Percentiles rank a stretch among this genome's conserved stretches.
phyloP scores from a whole-genome alignment of 1,140 invertebrate species.

The Nomia melanderi region DNA sequence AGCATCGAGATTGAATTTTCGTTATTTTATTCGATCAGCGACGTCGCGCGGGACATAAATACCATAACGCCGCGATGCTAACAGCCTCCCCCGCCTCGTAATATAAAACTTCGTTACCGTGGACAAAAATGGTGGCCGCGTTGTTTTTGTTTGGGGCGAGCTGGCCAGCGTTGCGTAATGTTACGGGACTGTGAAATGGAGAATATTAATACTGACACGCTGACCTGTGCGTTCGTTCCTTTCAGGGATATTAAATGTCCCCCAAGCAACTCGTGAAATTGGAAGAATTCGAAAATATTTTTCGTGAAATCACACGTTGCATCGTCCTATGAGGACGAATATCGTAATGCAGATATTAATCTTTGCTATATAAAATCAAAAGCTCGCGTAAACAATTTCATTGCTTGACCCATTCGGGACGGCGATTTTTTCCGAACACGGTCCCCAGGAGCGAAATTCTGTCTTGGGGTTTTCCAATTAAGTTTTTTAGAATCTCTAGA shows the following conservation, averaged over 20 bases:
- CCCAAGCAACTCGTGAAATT: not conserved
- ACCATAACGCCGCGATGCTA: not conserved
- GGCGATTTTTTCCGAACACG: no score
- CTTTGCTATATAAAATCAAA: no score
- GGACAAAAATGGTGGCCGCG: constrained; percentile 3
- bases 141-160: constrained; percentile 12
- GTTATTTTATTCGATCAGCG: constrained; percentile 15
- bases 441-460: no score
- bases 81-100: constrained; percentile 9
- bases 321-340: no score
- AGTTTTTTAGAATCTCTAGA: no score
- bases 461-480: no score
- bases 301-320: no score
- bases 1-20: not conserved
- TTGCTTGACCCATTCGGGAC: no score
- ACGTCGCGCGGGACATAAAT: constrained; percentile 8
- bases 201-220: not conserved
- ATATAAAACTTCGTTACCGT: constrained; percentile 32
- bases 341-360: no score
- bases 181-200: not conserved
- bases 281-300: not conserved
- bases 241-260: not conserved
- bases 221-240: not conserved
- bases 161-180: not conserved
- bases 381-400: no score